Conservation (phyloP, 2,888 invertebrate genomes). For the Thymelicus sylvestris region DNA sequence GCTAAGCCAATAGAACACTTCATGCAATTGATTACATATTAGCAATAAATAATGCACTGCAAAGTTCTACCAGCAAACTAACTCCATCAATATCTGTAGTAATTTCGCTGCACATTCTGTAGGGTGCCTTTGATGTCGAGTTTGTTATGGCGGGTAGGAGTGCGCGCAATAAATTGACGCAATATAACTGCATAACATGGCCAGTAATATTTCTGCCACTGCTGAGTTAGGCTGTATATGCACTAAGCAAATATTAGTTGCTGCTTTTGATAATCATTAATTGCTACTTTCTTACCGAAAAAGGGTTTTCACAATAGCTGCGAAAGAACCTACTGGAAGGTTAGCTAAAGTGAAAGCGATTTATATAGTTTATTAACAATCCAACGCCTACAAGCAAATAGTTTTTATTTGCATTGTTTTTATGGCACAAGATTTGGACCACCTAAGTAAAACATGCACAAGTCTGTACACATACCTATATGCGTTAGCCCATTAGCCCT, state of each 20-base stretch:
- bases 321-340: too few relatives aligned
- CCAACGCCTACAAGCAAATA: too few relatives aligned
- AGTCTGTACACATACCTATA: too few relatives aligned
- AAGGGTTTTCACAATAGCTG: too few relatives aligned
- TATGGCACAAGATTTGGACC: too few relatives aligned
- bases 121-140: constrained; percentile 59
- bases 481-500: too few relatives aligned
- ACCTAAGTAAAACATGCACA: too few relatives aligned
- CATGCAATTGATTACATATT: constrained; percentile 20
- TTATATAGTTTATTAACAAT: too few relatives aligned
- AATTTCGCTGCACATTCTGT: constrained; percentile 49
- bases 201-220: constrained; percentile 59
- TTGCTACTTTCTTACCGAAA: too few relatives aligned
- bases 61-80: constrained; percentile 37
- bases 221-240: constrained; percentile 47
- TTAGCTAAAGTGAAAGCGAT: too few relatives aligned
- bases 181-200: constrained; percentile 55
- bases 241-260: constrained; percentile 5
- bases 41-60: constrained; percentile 31
- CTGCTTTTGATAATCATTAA: not conserved
- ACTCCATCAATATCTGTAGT: constrained; percentile 43
- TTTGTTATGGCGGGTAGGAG: constrained; percentile 52
- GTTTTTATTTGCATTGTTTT: too few relatives aligned
- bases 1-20: constrained; percentile 4
- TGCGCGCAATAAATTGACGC: constrained; percentile 57